phyloP scores from a whole-genome alignment of 2,888 invertebrate species.

The Lacanobia wlatinum region DNA sequence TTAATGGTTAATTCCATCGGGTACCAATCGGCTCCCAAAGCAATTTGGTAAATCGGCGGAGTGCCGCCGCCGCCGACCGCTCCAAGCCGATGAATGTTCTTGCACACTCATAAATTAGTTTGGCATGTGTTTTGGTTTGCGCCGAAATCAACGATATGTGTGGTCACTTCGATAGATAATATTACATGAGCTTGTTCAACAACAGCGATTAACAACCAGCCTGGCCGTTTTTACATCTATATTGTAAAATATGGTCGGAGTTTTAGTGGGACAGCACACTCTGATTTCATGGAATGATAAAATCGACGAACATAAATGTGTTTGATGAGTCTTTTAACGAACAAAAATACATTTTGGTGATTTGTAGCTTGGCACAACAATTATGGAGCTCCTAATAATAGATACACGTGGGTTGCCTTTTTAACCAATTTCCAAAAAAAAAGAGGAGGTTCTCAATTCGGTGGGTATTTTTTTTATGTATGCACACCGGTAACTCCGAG shows the following conservation, averaged over 20 bases:
- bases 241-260: slow-evolving; percentile 19
- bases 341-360: slow-evolving; percentile 14
- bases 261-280: slow-evolving; percentile 17
- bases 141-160: slow-evolving; percentile 64
- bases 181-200: slow-evolving; percentile 34
- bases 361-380: background rate
- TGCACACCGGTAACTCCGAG: too few species aligned
- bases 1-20: slow-evolving; percentile 73
- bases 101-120: slow-evolving; percentile 72
- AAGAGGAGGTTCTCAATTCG: too few species aligned
- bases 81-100: slow-evolving; percentile 70
- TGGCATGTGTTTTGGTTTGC: slow-evolving; percentile 67
- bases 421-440: background rate
- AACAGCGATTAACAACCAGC: slow-evolving; percentile 21
- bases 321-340: slow-evolving; percentile 35
- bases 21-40: slow-evolving; percentile 71
- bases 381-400: background rate
- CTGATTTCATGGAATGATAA: slow-evolving; percentile 44
- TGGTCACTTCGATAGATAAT: slow-evolving; percentile 60
- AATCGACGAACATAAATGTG: slow-evolving; percentile 25
- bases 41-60: slow-evolving; percentile 73
- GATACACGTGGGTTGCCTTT: background rate
- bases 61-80: slow-evolving; percentile 60
- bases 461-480: too few species aligned
- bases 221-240: slow-evolving; percentile 29